phyloP scores from a whole-genome alignment of 92 coral and sea anemone genomes.

The Phenganax stokvisi region DNA sequence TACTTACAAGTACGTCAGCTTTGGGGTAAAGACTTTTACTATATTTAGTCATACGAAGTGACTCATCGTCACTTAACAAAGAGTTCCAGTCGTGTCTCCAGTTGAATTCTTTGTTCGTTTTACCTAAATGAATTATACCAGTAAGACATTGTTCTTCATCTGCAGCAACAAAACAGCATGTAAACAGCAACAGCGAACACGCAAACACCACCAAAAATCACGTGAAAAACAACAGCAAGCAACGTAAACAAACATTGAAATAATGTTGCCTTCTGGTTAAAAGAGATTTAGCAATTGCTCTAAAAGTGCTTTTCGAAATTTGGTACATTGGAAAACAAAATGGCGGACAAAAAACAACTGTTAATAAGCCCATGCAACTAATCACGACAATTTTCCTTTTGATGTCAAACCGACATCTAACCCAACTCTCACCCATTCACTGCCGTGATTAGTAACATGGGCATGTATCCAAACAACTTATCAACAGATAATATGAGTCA shows the following conservation, averaged over 20 bases:
- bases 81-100: constrained; percentile 99
- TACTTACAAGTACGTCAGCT: constrained; percentile 77
- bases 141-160: too few relatives aligned
- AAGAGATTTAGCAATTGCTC: too few relatives aligned
- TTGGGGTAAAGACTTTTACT: constrained; percentile 80
- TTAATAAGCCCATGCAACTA: too few relatives aligned
- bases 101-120: constrained; percentile 96
- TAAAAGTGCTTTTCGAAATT: too few relatives aligned
- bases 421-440: too few relatives aligned
- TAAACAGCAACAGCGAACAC: too few relatives aligned
- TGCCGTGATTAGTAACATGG: too few relatives aligned
- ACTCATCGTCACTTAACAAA: constrained; percentile 88
- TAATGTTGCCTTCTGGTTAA: too few relatives aligned
- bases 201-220: neutral
- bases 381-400: too few relatives aligned
- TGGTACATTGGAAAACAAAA: neutral
- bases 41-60: constrained; percentile 69
- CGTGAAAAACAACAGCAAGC: neutral
- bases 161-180: too few relatives aligned
- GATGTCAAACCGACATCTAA: too few relatives aligned
- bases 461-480: neutral
- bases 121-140: constrained; percentile 49
- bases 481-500: neutral
- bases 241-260: too few relatives aligned
- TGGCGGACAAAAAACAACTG: neutral